Percentiles rank a stretch among this genome's conserved stretches.
phyloP scores from a whole-genome alignment of 2,113 vertebrate genomes.

The Eulacestoma nigropectus region DNA sequence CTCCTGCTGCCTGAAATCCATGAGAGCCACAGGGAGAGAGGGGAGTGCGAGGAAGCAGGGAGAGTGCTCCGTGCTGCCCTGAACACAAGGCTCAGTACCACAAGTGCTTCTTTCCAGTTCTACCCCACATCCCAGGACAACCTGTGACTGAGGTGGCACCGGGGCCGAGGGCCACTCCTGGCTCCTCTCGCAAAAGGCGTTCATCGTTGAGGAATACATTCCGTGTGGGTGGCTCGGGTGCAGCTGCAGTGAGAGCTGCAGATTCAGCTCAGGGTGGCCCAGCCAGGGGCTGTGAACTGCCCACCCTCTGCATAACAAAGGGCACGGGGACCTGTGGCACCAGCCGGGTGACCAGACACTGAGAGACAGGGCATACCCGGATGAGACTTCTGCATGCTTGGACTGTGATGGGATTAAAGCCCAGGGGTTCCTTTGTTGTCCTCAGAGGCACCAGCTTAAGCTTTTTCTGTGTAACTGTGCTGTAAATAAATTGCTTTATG shows the following conservation, averaged over 20 bases:
- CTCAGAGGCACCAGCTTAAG: not conserved
- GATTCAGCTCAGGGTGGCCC: not conserved
- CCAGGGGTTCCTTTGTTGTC: not conserved
- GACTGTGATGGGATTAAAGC: not conserved
- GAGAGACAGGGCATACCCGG: not conserved
- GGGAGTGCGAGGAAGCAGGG: not conserved
- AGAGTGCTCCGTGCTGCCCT: accelerated
- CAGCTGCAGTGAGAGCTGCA: not conserved
- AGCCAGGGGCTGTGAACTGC: not conserved
- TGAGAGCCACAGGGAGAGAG: not conserved
- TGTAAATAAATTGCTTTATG: not conserved
- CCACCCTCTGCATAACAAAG: not conserved
- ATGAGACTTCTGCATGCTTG: not conserved
- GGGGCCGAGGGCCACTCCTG: not conserved
- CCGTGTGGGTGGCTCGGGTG: not conserved
- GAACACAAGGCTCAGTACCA: not conserved
- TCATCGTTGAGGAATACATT: not conserved
- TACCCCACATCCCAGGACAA: not conserved
- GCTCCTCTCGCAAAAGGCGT: not conserved
- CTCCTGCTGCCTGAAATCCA: not conserved
- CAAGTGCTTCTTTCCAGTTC: not conserved
- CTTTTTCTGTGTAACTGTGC: not conserved
- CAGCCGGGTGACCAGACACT: not conserved
- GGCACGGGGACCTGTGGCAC: not conserved
- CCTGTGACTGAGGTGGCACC: not conserved